Conservation (phyloP, 2,797 vertebrate species). For the Xenentodon cancila region DNA sequence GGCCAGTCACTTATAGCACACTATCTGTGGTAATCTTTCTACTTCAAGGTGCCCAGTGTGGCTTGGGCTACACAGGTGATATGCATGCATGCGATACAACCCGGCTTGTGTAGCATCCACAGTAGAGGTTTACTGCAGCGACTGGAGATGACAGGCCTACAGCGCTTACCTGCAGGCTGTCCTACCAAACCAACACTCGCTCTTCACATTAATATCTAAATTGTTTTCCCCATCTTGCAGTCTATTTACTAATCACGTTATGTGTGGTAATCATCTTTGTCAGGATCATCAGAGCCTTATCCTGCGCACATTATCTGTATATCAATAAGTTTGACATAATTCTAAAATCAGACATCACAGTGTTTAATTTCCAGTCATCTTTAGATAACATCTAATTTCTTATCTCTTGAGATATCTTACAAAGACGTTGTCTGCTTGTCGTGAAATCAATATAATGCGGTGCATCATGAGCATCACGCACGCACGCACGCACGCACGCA, state of each 20-base stretch:
- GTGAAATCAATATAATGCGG: slow-evolving; percentile 71
- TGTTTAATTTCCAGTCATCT: slow-evolving; percentile 50
- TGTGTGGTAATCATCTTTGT: slow-evolving; percentile 29
- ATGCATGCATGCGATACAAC: slow-evolving; percentile 57
- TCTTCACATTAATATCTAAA: slow-evolving; percentile 66
- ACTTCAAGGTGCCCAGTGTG: slow-evolving; percentile 54
- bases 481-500: too few species aligned
- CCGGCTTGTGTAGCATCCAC: slow-evolving; percentile 35
- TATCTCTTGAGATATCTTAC: slow-evolving; percentile 66
- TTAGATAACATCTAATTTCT: slow-evolving; percentile 73
- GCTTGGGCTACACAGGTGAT: slow-evolving; percentile 36
- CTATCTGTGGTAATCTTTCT: slow-evolving; percentile 75
- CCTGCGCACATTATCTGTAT: slow-evolving; percentile 23
- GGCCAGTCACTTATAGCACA: slow-evolving; percentile 77
- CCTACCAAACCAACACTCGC: slow-evolving; percentile 40
- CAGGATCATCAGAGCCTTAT: slow-evolving; percentile 15
- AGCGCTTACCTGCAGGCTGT: slow-evolving; percentile 49
- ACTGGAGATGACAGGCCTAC: slow-evolving; percentile 55
- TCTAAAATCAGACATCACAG: slow-evolving; percentile 58
- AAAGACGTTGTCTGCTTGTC: slow-evolving; percentile 66
- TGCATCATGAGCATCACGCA: slow-evolving; percentile 33
- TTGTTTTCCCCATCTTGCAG: slow-evolving; percentile 42
- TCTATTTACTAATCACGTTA: slow-evolving; percentile 25
- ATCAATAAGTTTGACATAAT: slow-evolving; percentile 45
- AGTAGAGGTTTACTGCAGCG: slow-evolving; percentile 46